Base-by-base conservation (phyloP, 2,797 vertebrate species). In the Falco columbarius region DNA sequence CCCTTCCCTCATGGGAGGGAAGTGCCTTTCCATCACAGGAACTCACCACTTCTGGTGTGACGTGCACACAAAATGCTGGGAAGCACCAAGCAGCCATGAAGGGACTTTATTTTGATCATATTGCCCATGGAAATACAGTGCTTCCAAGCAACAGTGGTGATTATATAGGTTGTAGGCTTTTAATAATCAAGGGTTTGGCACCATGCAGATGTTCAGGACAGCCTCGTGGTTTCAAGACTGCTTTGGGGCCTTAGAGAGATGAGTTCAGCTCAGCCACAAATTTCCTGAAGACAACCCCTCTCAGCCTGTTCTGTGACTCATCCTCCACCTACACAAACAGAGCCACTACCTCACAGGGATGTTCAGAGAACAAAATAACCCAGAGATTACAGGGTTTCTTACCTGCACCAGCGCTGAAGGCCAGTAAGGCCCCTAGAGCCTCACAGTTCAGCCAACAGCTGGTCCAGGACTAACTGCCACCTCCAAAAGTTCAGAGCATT, bases 21-120 rank as follows among this genome's bases (percentile, higher is more conserved):
- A 67, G 38, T 1, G 4, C 9, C 23, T 62, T 76, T 26, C 44
- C 30, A 8, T 29, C 2, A 1, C 22, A 66, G 38, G 14, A 86
- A 36, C 32, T 44, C 4, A 1, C 10, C 2, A 0, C n/a, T 55
- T 55, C 42, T 15, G 26, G 24, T 68, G 51, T 27, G 30, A 15
- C 3, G 0, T 47, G 24, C 1, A 1, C 30, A 15, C 38, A 66
- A 40, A 52, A 61, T 3, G 1, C 16, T 3, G 2, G 42, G 63
- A 73, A 13, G 26, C 10, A n/a, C n/a, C 36, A 56, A 47, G 61
- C 12, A 55, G 7, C 29, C 44, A 36, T 16, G 14, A 67, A 86
- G 4, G 9, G 12, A 36, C 19, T 70, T 54, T 22, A 44, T 34
- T 89, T 68, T 55, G 10, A 42, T 65, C 30, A 40, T 52, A 29